Evolutionary conservation across 2,888 invertebrate species (phyloP), one percentile per base, ranked within the genome.

Genomic region (Aplocera efformata): DNA sequence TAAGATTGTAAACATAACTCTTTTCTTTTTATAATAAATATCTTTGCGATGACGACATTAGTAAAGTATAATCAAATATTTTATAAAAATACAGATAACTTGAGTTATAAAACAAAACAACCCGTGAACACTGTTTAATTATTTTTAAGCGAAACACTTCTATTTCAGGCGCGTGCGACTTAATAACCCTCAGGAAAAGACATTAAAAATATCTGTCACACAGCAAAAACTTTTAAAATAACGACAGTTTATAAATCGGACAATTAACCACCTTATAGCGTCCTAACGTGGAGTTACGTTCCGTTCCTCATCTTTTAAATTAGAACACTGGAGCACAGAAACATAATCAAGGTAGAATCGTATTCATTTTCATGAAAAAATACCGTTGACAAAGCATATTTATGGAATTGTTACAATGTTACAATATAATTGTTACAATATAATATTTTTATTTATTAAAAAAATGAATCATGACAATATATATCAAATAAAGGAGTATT

Each of bases 221-320:
- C 53, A 53, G 53, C 42, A 52, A 53, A 60, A 49, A 48, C 49
- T 56, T 58, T 53, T 56, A 58, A 48, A 47, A 48, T 58, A 67
- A 61, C 57, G 63, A 65, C 60, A 58, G 59, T 66, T 66, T 73
- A 77, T 69, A 70, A 78, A 79, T 77, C 66, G 67, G 58, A 64
- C 53, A 70, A 78, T 79, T 79, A 79, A 74, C 63, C 57, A 66
- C 32, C 64, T 61, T 68, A 66, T 56, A 67, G 61, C 58, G 56
- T 55, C 63, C 58, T 65, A 74, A 71, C 64, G 65, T 68, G 57
- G 63, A 77, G 68, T 70, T 73, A 77, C 73, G 75, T 60, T 50
- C 54, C 62, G 61, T 68, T 79, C 77, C 74, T 69, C 57, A 50
- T 55, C 60, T 63, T 69, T 66, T 69, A 72, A 80, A 72, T 69